Conservation (phyloP, 2,888 invertebrate species). For the Cephus runcator region DNA sequence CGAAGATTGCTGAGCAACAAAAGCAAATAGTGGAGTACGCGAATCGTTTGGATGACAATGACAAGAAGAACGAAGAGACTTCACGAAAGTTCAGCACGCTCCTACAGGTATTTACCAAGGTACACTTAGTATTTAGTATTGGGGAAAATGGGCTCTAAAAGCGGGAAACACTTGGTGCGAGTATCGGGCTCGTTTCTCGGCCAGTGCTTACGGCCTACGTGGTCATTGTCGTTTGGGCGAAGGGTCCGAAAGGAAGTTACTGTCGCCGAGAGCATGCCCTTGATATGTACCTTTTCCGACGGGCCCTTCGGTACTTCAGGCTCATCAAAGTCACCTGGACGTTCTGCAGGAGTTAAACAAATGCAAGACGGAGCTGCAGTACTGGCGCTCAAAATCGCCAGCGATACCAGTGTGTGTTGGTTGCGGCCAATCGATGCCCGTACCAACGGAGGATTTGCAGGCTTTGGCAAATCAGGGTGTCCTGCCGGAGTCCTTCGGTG, state of each 20-base stretch:
- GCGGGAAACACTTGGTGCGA: neutral
- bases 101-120: slow-evolving; percentile 73
- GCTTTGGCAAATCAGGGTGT: slow-evolving; percentile 72
- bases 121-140: slow-evolving; percentile 31
- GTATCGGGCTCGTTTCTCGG: neutral
- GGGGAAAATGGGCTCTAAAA: neutral
- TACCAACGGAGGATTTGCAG: slow-evolving; percentile 72
- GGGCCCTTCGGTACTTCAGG: slow-evolving; percentile 5
- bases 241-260: neutral
- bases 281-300: slow-evolving; percentile 6
- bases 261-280: neutral
- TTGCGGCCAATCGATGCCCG: slow-evolving; percentile 74
- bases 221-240: neutral
- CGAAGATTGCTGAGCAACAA: slow-evolving; percentile 86
- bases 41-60: slow-evolving; percentile 87
- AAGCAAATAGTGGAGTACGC: slow-evolving; percentile 86
- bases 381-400: slow-evolving; percentile 90
- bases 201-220: neutral
- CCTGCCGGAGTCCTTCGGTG: slow-evolving; percentile 68
- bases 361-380: slow-evolving; percentile 91
- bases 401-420: slow-evolving; percentile 80
- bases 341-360: slow-evolving; percentile 83
- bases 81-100: slow-evolving; percentile 89
- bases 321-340: slow-evolving; percentile 19
- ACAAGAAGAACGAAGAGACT: slow-evolving; percentile 91